Base-by-base conservation (phyloP, 2,888 invertebrate species). In the Patella pellucida region DNA sequence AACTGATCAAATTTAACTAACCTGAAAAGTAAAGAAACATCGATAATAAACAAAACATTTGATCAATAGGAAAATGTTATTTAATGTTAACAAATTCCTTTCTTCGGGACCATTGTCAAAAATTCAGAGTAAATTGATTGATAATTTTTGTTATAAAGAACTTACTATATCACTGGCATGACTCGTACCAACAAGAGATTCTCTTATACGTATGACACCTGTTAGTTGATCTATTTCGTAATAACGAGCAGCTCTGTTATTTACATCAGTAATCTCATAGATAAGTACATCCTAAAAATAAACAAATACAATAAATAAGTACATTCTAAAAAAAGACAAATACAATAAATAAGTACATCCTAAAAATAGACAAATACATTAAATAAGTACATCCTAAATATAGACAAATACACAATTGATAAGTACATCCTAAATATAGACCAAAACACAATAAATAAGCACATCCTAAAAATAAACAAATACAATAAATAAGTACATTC, bases 391-490 rank as follows among this genome's bases (percentile, higher is more conserved):
- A 31, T 31, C n/a, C n/a, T n/a, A n/a, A n/a, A n/a, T n/a, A n/a
- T n/a, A n/a, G n/a, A n/a, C n/a, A n/a, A n/a, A n/a, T n/a, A n/a
- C n/a, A n/a, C n/a, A n/a, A n/a, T n/a, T n/a, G n/a, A n/a, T n/a
- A n/a, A n/a, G n/a, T n/a, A n/a, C n/a, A n/a, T n/a, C n/a, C n/a
- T n/a, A n/a, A n/a, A n/a, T n/a, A n/a, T n/a, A n/a, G n/a, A n/a
- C n/a, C 7, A 41, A 41, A 9, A 41, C 41, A 41, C 4, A n/a
- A 62, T 62, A 62, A 19, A 19, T 11, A 23, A 62, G 23, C 23
- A 62, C 62, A 62, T 62, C 62, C 62, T 62, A 62, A 19, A 62
- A 62, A 15, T 12, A 62, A 62, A 62, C 62, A 23, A 62, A 41
- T 41, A 41, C 9, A 41, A 5, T 41, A 41, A 41, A 41, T 27